Evolutionary conservation across 2,888 invertebrate genomes (phyloP).

Genomic region (Caenorhabditis sp.): DNA sequence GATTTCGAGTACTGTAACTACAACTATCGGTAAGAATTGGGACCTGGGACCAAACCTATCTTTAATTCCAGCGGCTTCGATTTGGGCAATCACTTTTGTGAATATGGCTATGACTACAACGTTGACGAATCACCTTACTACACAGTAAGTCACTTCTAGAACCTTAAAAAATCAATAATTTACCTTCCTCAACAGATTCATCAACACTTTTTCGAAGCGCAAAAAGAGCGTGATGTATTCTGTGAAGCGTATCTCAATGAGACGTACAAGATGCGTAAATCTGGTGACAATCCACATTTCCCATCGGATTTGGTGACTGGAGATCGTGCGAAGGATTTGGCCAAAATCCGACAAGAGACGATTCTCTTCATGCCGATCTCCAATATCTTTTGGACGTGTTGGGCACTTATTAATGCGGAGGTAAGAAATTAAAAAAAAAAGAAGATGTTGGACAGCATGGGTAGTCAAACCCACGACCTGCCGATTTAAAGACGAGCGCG

Average conservation of each 20-base stretch:
- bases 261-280: conserved; percentile 46
- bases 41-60: neutral
- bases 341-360: conserved; percentile 44
- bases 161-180: neutral
- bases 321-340: conserved; percentile 43
- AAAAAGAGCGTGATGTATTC: conserved; percentile 43
- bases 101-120: conserved; percentile 54
- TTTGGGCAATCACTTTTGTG: conserved; percentile 58
- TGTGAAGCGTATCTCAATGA: conserved; percentile 52
- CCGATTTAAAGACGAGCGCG: too few relatives aligned
- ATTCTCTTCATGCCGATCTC: conserved; percentile 57
- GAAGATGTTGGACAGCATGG: too few relatives aligned
- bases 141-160: conserved; percentile 5
- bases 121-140: conserved; percentile 46
- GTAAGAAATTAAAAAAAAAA: too few relatives aligned
- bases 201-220: conserved; percentile 47
- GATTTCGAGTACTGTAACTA: conserved; percentile 59
- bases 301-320: conserved; percentile 55
- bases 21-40: conserved; percentile 48
- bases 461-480: too few relatives aligned
- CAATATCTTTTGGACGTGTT: conserved; percentile 57
- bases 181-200: conserved; percentile 48
- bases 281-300: conserved; percentile 46
- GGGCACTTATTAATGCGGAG: conserved; percentile 58
- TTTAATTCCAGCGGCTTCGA: conserved; percentile 52